Conservation (phyloP, 1,140 invertebrate species). For the Drosophila repletoides region DNA sequence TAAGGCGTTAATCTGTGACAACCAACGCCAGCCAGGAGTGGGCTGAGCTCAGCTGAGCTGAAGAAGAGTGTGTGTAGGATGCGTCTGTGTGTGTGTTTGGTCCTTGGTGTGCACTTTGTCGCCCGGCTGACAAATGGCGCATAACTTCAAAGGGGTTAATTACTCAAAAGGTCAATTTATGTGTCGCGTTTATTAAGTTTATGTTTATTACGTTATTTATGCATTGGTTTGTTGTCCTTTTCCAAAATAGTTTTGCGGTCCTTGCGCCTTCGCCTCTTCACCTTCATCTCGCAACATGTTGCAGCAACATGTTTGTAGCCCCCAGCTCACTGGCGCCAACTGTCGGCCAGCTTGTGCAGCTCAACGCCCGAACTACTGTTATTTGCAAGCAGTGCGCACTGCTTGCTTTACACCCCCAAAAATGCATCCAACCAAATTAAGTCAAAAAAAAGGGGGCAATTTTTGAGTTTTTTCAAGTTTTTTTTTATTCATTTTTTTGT, state of each 20-base stretch:
- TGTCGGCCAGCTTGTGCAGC: neutral
- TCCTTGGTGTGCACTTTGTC: constrained; percentile 41
- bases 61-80: neutral
- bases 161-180: constrained; percentile 59
- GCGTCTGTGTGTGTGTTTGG: constrained; percentile 5
- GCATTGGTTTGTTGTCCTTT: neutral
- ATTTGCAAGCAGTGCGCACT: neutral
- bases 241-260: neutral
- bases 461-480: constrained; percentile 72
- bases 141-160: constrained; percentile 53
- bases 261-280: neutral
- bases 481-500: constrained; percentile 80
- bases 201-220: constrained; percentile 8
- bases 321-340: constrained; percentile 15
- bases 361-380: neutral
- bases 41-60: neutral
- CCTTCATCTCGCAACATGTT: neutral
- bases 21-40: constrained; percentile 27
- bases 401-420: neutral
- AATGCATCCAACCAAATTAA: too few species aligned
- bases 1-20: constrained; percentile 72
- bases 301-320: constrained; percentile 4
- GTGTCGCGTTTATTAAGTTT: constrained; percentile 18
- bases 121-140: constrained; percentile 54
- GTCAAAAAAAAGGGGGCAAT: neutral